phyloP scores from a whole-genome alignment of 2,797 vertebrate genomes.

The Rhodeus uyekii region DNA sequence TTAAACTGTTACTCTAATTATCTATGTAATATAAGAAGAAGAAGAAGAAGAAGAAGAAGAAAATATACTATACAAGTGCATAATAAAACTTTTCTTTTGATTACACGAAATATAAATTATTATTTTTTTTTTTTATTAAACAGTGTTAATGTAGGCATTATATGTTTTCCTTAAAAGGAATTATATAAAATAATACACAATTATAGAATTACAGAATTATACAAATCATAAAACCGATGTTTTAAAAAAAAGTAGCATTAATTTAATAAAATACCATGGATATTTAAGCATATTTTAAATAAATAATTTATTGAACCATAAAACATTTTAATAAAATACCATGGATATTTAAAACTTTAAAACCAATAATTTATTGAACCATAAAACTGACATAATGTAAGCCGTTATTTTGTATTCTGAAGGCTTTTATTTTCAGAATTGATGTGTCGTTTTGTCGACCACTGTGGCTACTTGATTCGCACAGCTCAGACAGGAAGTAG shows the following conservation, averaged over 20 bases:
- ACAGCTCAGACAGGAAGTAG: no score
- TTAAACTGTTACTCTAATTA: neutral
- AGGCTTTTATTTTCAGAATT: conserved; percentile 29
- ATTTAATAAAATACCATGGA: neutral
- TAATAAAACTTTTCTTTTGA: neutral
- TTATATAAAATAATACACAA: neutral
- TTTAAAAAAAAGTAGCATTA: neutral
- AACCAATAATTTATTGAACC: neutral
- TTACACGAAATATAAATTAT: neutral
- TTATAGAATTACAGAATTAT: no score
- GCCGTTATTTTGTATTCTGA: neutral
- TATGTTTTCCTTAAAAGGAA: neutral
- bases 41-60: no score
- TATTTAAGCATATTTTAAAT: neutral
- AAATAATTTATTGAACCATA: no score
- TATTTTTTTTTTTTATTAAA: neutral
- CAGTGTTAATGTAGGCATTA: neutral
- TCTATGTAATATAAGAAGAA: no score
- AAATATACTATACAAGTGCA: neutral
- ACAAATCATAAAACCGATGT: neutral
- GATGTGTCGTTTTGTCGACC: fast-evolving
- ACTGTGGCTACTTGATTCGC: no score
- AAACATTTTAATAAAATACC: no score
- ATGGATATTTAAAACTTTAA: no score
- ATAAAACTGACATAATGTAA: neutral